Evolutionary conservation across 2,113 vertebrate species (phyloP), one percentile per base, ranked within the genome.

Genomic region (Hoplias malabaricus): DNA sequence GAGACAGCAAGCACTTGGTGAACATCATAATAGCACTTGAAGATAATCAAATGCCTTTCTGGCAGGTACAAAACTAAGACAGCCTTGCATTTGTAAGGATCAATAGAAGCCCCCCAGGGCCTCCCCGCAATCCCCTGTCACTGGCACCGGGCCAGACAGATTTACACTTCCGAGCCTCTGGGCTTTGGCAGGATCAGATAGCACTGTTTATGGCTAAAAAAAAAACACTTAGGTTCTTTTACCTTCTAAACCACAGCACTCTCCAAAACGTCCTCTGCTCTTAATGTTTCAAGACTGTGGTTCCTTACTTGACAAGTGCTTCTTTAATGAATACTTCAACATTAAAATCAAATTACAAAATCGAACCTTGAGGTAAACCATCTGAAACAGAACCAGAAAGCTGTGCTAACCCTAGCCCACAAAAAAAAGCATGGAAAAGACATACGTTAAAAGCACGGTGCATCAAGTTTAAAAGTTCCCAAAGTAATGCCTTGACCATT

Each of bases 111-210:
- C 36, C 34, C 42, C 43, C 33, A 42, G 66, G 59, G 69, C 33
- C 69, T 53, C 69, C 63, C 66, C 33, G 5, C 21, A 57, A 69
- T 83, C 81, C 82, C 77, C 73, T 77, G 69, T 69, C 83, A 83
- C 87, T 91, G 91, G 89, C 89, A 83, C 31, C 27, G 74, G 85
- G 86, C 88, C 90, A 88, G 80, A 79, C 85, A 91, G 83, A 90
- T 90, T 88, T 91, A 90, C 89, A 91, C 88, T 88, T 91, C 90
- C 88, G 86, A 89, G 89, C 89, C 90, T 59, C 68, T 5, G 86
- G 88, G 85, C 82, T 81, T 84, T 79, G 75, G 80, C 80, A 71
- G 75, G 87, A 90, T 90, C 85, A 76, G 87, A 85, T 90, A 85
- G 86, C 86, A 23, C 73, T 54, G 82, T 90, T 90, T 87, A 87